phyloP scores from a whole-genome alignment of 1,140 invertebrate genomes.

The Ridgeia piscesae region DNA sequence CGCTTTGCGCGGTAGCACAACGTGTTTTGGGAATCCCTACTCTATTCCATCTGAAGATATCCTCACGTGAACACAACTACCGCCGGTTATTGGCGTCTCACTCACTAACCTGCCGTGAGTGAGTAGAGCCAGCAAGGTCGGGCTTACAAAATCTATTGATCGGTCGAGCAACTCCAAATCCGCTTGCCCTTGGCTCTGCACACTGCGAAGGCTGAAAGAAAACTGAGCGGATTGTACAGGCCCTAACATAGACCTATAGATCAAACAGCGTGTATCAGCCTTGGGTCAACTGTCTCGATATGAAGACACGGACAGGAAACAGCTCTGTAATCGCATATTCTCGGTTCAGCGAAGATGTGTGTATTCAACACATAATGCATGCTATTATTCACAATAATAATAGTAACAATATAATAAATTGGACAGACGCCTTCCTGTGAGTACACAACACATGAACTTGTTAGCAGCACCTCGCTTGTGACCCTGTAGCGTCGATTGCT shows the following conservation, averaged over 20 bases:
- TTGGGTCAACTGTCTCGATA: background rate
- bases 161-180: background rate
- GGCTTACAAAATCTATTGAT: background rate
- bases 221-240: background rate
- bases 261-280: background rate
- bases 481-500: background rate
- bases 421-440: background rate
- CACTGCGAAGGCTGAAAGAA: background rate
- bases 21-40: background rate
- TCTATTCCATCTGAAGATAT: background rate
- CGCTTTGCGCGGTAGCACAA: background rate
- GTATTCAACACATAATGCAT: background rate
- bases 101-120: background rate
- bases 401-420: background rate
- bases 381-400: background rate
- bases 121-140: background rate
- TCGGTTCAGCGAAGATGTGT: background rate
- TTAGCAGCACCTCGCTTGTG: background rate
- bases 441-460: background rate
- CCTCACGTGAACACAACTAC: background rate
- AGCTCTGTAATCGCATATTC: background rate
- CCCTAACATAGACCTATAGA: background rate
- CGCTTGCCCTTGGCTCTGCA: background rate
- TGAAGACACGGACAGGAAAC: background rate
- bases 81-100: background rate